phyloP scores from a whole-genome alignment of 2,113 vertebrate species.

The Labeo rohita region DNA sequence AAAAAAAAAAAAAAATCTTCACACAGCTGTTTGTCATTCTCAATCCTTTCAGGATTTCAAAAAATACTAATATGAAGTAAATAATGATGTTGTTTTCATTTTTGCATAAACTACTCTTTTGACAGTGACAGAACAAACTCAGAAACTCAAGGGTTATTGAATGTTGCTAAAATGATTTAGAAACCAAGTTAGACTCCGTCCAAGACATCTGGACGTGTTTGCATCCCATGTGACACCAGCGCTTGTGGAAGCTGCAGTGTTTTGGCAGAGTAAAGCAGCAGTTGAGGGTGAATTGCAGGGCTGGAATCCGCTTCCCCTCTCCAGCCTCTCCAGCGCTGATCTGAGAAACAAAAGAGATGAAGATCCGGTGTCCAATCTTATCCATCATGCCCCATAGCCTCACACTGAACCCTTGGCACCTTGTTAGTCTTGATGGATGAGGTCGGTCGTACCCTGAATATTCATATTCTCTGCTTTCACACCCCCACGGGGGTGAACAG shows the following conservation, averaged over 20 bases:
- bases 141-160: slow-evolving; percentile 1
- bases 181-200: slow-evolving; percentile 2
- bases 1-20: too few species aligned
- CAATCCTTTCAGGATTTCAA: neutral
- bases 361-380: neutral
- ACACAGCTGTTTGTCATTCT: neutral
- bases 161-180: slow-evolving; percentile 2
- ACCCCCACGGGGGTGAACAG: neutral
- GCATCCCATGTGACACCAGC: slow-evolving; percentile 24
- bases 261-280: slow-evolving; percentile 3
- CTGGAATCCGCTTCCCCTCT: neutral
- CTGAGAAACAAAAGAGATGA: slow-evolving; percentile 26
- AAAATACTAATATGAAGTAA: neutral
- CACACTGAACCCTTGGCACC: neutral
- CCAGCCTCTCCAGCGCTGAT: neutral
- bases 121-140: neutral
- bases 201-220: slow-evolving; percentile 41
- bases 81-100: neutral
- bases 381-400: neutral
- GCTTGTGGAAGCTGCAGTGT: slow-evolving; percentile 29
- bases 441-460: neutral
- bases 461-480: neutral
- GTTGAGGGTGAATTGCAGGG: slow-evolving; percentile 3
- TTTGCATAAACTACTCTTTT: neutral
- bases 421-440: neutral